Percentiles rank a stretch among this genome's conserved stretches.
Evolutionary conservation across 2,888 invertebrate genomes (phyloP).

Genomic region (Neelides folsomi): DNA sequence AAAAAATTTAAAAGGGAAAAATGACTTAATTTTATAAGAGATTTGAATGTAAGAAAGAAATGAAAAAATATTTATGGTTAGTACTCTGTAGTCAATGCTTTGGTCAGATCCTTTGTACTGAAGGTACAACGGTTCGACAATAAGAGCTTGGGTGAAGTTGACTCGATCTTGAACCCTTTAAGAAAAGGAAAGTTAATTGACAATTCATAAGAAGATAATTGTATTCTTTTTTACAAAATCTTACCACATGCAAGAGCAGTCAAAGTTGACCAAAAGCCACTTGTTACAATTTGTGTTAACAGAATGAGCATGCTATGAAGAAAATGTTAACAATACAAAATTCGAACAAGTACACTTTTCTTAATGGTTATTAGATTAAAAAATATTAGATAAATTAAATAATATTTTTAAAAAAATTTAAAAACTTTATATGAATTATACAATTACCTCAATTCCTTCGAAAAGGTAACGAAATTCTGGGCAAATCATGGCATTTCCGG

Average conservation of each 20-base stretch:
- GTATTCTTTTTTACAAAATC: neutral
- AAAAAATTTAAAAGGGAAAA: neutral
- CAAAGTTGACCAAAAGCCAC: constrained; percentile 91
- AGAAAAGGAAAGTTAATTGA: constrained; percentile 6
- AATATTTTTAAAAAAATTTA: too few relatives aligned
- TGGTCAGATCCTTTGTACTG: constrained; percentile 91
- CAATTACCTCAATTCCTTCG: constrained; percentile 42
- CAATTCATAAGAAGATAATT: neutral
- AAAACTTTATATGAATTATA: constrained; percentile 16
- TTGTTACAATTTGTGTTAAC: constrained; percentile 98
- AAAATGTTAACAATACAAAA: neutral
- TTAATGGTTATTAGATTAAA: too few relatives aligned
- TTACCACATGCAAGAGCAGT: constrained; percentile 89
- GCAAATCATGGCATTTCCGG: constrained; percentile 91
- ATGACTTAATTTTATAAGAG: neutral
- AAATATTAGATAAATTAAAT: too few relatives aligned
- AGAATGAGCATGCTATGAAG: constrained; percentile 71
- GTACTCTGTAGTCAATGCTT: constrained; percentile 64
- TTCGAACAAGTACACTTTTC: too few relatives aligned
- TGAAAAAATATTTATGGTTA: constrained; percentile 1
- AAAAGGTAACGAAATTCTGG: constrained; percentile 73
- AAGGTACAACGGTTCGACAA: constrained; percentile 93
- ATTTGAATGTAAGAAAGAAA: neutral
- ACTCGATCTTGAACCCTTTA: constrained; percentile 68
- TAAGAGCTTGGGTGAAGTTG: constrained; percentile 82